Evolutionary conservation across 1,140 invertebrate species (phyloP), one percentile per base, ranked within the genome.

Genomic region (Hycleus cichorii): DNA sequence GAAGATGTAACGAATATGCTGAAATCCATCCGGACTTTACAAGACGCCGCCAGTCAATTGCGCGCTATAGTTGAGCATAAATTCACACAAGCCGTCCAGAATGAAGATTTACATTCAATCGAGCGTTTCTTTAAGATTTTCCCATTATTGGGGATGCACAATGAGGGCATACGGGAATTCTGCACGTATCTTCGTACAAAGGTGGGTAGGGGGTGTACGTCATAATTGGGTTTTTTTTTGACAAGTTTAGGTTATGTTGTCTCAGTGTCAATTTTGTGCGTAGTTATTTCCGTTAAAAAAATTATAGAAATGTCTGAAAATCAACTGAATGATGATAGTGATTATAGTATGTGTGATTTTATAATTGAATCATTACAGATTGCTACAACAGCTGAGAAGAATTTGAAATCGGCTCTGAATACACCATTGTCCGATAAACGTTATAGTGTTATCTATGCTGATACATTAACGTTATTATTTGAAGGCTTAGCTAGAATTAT

Each of bases 111-210:
- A 18, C 90, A 90, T 3, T 91, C 91, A 3, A 89, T 98, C 11
- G 95, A 98, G 85, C 91, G 95, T 60, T 95, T 98, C 74, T 99
- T 99, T 72, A 99, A 98, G 77, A 88, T 99, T 68, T 99, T 98
- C 76, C 97, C 97, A 2, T 78, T 98, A 24, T 78, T 99, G 3
- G 93, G 92, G 43, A 88, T 94, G 76, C 90, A 97, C 60, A 83
- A 90, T 44, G 91, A 93, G 69, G 97, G 97, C 0, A 80, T 99
- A 2, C 84, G 86, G 57, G 88, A 94, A 68, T 97, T 97, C 72
- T 91, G 93, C n/a, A 81, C 82, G 18, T 98, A 96, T 75, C 79
- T 99, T 3, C 90, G 90, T 65, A 79, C 83, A 5, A 91, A 94
- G 77, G 85, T 90, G 69, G 70, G 57, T 5, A 32, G 32, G 32